Evolutionary conservation across 2,888 invertebrate species (phyloP), one percentile per base, ranked within the genome.

Genomic region (Venustoraphidia nigricollis): DNA sequence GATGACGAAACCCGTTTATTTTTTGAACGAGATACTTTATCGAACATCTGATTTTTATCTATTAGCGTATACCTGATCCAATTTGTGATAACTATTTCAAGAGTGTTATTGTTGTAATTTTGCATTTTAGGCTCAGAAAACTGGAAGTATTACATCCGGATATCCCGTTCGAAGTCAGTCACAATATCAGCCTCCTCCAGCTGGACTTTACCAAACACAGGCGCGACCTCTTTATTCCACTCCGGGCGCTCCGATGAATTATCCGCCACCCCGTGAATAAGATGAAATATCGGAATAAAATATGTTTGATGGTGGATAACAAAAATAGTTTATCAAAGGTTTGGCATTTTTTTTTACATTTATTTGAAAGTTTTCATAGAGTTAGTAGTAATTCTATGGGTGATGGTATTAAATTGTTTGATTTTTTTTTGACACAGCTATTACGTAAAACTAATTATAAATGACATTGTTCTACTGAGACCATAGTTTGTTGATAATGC

Each of bases 71-170:
- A 27, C 27, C 27, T 27, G 27, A 27, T 27, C 3, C 17, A 17
- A 17, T 17, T 2, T 4, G 3, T 17, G 17, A 2, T 17, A 27
- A 6, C 6, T 27, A 27, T 27, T 27, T 27, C 10, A 34, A 44
- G 11, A 3, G 10, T 17, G 17, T 42, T 10, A 17, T 42, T 42
- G 34, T 41, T 41, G 41, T 27, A 27, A 34, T 4, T 50, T 56
- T 49, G 48, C 50, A 53, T 60, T 64, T 5, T 62, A 83, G 81
- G 77, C 77, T 50, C 67, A 79, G n/a, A 84, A 86, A 61, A 76
- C 83, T 1, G 86, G 88, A 51, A 83, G 86, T 58, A 89, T 90
- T 52, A 84, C 87, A 1, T 81, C 87, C 51, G 88, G 88, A 3
- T 90, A 88, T 71, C 86, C 88, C 0, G 83, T 87, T 2, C 76